Evolutionary conservation across 2,888 invertebrate species (phyloP).

Genomic region (Standfussiana lucernea): DNA sequence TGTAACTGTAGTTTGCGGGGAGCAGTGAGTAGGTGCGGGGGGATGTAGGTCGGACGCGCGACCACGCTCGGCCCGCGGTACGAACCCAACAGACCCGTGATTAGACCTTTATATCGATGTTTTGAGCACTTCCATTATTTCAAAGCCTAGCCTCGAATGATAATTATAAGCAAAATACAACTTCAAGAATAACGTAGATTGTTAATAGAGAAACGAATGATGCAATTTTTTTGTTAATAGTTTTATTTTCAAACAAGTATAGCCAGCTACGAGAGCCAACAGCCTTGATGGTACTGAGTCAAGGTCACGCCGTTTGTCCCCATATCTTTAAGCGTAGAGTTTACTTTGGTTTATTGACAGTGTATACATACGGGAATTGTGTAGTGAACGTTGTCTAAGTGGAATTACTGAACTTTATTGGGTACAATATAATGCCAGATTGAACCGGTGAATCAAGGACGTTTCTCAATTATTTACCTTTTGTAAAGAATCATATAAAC

Average conservation of each 20-base stretch:
- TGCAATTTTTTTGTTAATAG: constrained; percentile 66
- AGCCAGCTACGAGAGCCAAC: constrained; percentile 61
- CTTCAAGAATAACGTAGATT: constrained; percentile 18
- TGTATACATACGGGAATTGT: constrained; percentile 44
- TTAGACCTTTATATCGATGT: constrained; percentile 52
- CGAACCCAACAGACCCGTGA: constrained; percentile 42
- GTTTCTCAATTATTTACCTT: background rate
- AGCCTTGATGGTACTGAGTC: constrained; percentile 79
- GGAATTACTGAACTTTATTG: constrained; percentile 31
- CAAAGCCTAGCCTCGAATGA: background rate
- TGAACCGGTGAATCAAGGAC: constrained; percentile 41
- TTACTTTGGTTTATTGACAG: constrained; percentile 63
- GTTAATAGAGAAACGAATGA: constrained; percentile 53
- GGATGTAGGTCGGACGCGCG: constrained; percentile 82
- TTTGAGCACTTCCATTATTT: no score
- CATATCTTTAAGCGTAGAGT: constrained; percentile 48
- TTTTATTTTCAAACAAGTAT: constrained; percentile 68
- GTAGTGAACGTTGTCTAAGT: constrained; percentile 30
- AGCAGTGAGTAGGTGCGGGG: constrained; percentile 66
- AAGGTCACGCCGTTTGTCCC: constrained; percentile 76
- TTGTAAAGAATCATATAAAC: constrained; percentile 1
- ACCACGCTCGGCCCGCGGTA: constrained; percentile 61
- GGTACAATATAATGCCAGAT: constrained; percentile 29
- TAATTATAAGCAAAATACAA: constrained; percentile 2
- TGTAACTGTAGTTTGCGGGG: constrained; percentile 84